Percentiles rank a stretch among this genome's conserved stretches.
These are phyloP conservation scores for Semotilus atromaculatus DNA, from an alignment of 2,797 vertebrate species.

Conservation along the genomic window DNA sequence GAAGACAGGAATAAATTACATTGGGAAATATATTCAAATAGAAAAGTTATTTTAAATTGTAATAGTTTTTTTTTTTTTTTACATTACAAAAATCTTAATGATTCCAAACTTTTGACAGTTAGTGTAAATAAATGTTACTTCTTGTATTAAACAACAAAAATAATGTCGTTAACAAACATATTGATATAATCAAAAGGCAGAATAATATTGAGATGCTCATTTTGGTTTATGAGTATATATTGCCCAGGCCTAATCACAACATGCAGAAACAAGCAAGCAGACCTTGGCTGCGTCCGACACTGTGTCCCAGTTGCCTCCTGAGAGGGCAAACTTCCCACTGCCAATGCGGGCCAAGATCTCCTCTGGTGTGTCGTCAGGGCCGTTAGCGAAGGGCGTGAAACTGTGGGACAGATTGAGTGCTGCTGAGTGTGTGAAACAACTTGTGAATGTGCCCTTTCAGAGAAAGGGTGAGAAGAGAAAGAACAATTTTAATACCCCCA, in stretches of 20 bases:
- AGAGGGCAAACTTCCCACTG: conserved; percentile 88
- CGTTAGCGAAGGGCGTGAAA: conserved; percentile 95
- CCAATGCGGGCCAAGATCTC: conserved; percentile 94
- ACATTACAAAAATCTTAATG: not conserved
- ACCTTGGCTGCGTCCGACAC: conserved; percentile 94
- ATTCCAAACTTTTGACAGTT: not conserved
- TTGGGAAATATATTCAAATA: not conserved
- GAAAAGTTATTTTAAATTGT: not conserved
- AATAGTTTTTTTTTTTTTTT: not conserved
- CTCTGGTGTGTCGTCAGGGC: conserved; percentile 90
- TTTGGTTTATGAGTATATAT: not conserved
- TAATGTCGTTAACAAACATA: not conserved
- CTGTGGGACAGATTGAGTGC: conserved; percentile 67
- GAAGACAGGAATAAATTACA: not conserved
- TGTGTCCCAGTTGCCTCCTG: conserved; percentile 95
- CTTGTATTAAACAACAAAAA: too few relatives aligned
- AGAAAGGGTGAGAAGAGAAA: conserved; percentile 28
- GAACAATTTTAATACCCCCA: conserved; percentile 7
- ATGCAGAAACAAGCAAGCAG: conserved; percentile 37
- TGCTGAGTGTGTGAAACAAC: conserved; percentile 38
- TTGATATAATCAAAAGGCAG: not conserved
- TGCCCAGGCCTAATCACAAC: not conserved
- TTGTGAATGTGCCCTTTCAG: not conserved
- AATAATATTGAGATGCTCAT: not conserved
- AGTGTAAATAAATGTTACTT: too few relatives aligned